Conservation (phyloP, 2,888 invertebrate species). For the Acleris literana region DNA sequence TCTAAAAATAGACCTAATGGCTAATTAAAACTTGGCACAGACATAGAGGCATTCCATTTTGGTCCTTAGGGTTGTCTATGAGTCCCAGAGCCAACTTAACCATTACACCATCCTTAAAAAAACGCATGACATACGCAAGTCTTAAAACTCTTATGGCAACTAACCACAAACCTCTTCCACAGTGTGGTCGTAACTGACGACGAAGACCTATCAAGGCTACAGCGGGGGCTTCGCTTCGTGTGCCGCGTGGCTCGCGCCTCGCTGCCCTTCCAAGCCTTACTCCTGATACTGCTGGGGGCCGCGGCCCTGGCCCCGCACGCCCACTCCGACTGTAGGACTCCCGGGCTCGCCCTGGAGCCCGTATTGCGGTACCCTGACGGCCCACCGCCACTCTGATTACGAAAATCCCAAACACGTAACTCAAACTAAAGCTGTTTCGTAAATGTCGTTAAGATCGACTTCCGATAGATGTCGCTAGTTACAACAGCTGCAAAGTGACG, state of each 20-base stretch:
- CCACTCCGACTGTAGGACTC: constrained; percentile 91
- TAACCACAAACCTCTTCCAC: constrained; percentile 25
- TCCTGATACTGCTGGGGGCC: constrained; percentile 95
- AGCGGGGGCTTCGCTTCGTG: constrained; percentile 91
- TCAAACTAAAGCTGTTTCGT: not conserved
- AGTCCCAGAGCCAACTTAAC: too few species aligned
- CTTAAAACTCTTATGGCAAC: not conserved
- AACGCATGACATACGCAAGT: too few species aligned
- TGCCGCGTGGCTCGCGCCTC: constrained; percentile 95
- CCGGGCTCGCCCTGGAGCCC: constrained; percentile 93
- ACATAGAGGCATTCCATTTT: too few species aligned
- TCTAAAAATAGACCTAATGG: too few species aligned
- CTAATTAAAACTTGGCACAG: too few species aligned
- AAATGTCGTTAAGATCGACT: not conserved
- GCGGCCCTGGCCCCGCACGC: constrained; percentile 96
- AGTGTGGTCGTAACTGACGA: constrained; percentile 61
- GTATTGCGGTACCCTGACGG: constrained; percentile 96
- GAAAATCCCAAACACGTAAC: constrained; percentile 26
- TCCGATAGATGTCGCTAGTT: not conserved
- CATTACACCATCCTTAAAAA: too few species aligned
- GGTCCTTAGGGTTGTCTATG: too few species aligned
- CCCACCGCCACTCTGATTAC: constrained; percentile 92
- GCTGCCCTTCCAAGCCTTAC: constrained; percentile 96
- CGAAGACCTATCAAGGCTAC: constrained; percentile 73
- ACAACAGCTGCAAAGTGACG: not conserved